Base-by-base conservation (phyloP, 1,140 invertebrate species). In the Aporrectodea caliginosa region DNA sequence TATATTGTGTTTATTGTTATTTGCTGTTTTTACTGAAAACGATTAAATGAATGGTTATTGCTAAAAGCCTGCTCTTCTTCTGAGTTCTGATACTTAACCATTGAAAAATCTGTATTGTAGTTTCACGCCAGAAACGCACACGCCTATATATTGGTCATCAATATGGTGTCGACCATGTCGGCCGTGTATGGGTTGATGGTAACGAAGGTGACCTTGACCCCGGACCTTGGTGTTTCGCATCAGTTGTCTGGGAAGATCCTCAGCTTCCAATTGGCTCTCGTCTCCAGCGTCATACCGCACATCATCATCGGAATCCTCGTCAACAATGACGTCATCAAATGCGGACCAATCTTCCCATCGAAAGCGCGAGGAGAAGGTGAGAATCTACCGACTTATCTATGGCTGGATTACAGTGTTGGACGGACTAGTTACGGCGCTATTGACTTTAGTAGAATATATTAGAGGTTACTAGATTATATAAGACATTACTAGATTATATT, bases 161-260 rank as follows among this genome's bases (percentile, higher is more conserved):
- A 72, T n/a, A 27, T 72, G 2, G 32, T n/a, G 6, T 72, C 70
- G n/a, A 72, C 70, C n/a, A 29, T 72, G n/a, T 14, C 27, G 70
- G 70, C 70, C n/a, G 70, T 72, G 2, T 72, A 72, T n/a, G 70
- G 70, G 32, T 32, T 72, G n/a, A 72, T 72, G 70, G n/a, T 72
- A 6, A 72, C 70, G 70, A 29, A 29, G n/a, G 70, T 72, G n/a
- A 27, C n/a, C 6, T 72, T 29, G n/a, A 29, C 70, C 31, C 70
- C n/a, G 2, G n/a, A 72, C 70, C 70, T 29, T n/a, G 70, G 32
- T 12, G 32, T 32, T n/a, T 29, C 70, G 6, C 27, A 2, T 12
- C 70, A 27, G 32, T 12, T 72, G 6, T 32, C n/a, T 27, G 70
- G 70, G 2, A 72, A 72, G 70, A 29, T 72, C 6, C 27, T 72